Base-by-base conservation (phyloP, 2,113 vertebrate genomes). In the Chitala chitala region DNA sequence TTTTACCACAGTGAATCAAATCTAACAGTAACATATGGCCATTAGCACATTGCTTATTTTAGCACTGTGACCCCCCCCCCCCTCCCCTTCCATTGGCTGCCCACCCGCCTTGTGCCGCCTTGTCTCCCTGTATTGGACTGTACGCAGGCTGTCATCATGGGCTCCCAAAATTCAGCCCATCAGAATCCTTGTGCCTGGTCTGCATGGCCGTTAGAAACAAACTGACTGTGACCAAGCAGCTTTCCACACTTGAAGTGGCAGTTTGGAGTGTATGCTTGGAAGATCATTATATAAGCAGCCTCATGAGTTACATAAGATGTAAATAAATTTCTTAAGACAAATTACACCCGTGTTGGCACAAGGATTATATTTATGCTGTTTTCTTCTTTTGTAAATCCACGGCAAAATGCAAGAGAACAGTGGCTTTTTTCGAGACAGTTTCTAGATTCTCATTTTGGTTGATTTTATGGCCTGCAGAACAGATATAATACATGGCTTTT, bases 201-300 rank as follows among this genome's bases (percentile, higher is more conserved):
- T 64, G n/a, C n/a, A n/a, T n/a, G 44, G 70, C 75, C 12, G 69
- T 65, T 78, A 64, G 15, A 36, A 12, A 69, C 15, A 12, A 24
- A 54, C n/a, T 59, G 33, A 54, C 33, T 44, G 42, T 59, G 10
- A 40, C 58, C 72, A 70, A 75, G 63, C 55, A 61, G 64, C 71
- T 56, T 79, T 63, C 54, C 50, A 55, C 50, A 59, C 73, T 42
- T 8, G 15, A 64, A 44, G 20, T 42, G 26, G 15, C 56, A 13
- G 58, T 40, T 69, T 69, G 63, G 29, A 70, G 73, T 51, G 7
- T 72, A 33, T 71, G 26, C 22, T 46, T 69, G 5, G 53, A 53
- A 38, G 29, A 26, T 53, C 44, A 72, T 79, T 79, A 77, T 48
- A 75, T 79, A 77, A 79, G 66, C 66, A 51, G 42, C 76, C 51